Evolutionary conservation across 2,888 invertebrate species (phyloP), one percentile per base, ranked within the genome.

Genomic region (Phalera bucephala): DNA sequence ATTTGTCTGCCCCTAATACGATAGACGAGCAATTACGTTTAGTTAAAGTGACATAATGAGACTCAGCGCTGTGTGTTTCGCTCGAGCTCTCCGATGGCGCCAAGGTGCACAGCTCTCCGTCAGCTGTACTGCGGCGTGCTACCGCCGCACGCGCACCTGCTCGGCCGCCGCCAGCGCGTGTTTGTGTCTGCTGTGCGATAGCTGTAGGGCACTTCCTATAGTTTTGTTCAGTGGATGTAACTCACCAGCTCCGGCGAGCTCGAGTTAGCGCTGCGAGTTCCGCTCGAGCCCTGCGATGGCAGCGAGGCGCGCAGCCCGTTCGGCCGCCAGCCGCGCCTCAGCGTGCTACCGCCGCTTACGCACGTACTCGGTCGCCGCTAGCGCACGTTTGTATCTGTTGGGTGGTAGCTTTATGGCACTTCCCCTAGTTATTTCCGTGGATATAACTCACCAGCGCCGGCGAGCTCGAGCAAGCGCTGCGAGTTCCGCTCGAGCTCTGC

Each of bases 401-500:
- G 91, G 36, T 91, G 91, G 54, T 91, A 74, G 52, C 91, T 91
- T 22, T 92, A 91, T 1, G 76, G 58, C 36, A 88, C 83, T 42
- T 86, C 87, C 10, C n/a, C n/a, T n/a, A n/a, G n/a, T n/a, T n/a
- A n/a, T n/a, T n/a, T n/a, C n/a, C n/a, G 17, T 17, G 17, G 17
- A 5, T 17, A 5, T 17, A 5, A 17, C 17, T 3, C 17, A 91
- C 91, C 76, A 65, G 80, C 73, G 54, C 92, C 78, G 69, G 79
- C 87, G 59, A 92, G 88, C 26, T 92, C 93, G 52, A 95, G 82
- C 23, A 95, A 92, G 32, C 95, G 86, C 60, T 94, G 93, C 11
- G 95, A 93, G 72, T 95, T 95, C 46, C 92, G 89, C 55, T 94
- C 93, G 28, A 96, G 80, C 73, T 96, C 95, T 9, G 93, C 92